These are phyloP conservation scores for Battus philenor DNA, from an alignment of 1,140 invertebrate species.

Conservation along the genomic window DNA sequence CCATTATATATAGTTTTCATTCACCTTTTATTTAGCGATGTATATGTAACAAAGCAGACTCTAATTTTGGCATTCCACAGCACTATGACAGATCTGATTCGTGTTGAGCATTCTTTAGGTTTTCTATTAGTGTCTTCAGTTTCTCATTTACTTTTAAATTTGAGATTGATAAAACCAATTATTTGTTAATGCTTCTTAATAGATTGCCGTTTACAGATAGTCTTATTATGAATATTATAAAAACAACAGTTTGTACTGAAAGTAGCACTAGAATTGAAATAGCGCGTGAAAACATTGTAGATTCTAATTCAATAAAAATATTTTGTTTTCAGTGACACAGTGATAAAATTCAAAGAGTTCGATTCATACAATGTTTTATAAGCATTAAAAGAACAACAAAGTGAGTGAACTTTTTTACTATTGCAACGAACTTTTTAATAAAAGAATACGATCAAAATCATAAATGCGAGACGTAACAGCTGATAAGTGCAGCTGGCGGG, in stretches of 20 bases:
- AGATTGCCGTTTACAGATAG: too few relatives aligned
- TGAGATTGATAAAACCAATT: not conserved
- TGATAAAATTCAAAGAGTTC: slow-evolving; percentile 2
- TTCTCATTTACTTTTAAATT: slow-evolving; percentile 3
- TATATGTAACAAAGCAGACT: slow-evolving; percentile 47
- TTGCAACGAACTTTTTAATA: slow-evolving; percentile 12
- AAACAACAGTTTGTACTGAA: not conserved
- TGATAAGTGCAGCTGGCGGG: slow-evolving; percentile 39
- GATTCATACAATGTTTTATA: slow-evolving; percentile 17
- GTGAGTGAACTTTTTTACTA: slow-evolving; percentile 18
- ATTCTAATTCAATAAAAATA: not conserved
- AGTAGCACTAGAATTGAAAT: not conserved
- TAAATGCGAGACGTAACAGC: slow-evolving; percentile 46
- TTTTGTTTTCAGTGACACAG: slow-evolving; percentile 14
- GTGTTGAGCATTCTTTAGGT: slow-evolving; percentile 47
- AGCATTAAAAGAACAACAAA: slow-evolving; percentile 14
- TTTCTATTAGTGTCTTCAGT: slow-evolving; percentile 26
- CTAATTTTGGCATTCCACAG: slow-evolving; percentile 70
- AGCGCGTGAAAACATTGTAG: not conserved
- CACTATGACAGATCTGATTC: slow-evolving; percentile 58
- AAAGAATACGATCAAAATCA: slow-evolving; percentile 31
- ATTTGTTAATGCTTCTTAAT: too few relatives aligned
- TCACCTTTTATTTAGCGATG: slow-evolving; percentile 11
- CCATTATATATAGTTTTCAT: slow-evolving; percentile 16
- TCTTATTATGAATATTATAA: not conserved